Evolutionary conservation across 1,140 invertebrate genomes (phyloP), one percentile per base, ranked within the genome.

Genomic region (Scaptodrosophila lebanonensis): DNA sequence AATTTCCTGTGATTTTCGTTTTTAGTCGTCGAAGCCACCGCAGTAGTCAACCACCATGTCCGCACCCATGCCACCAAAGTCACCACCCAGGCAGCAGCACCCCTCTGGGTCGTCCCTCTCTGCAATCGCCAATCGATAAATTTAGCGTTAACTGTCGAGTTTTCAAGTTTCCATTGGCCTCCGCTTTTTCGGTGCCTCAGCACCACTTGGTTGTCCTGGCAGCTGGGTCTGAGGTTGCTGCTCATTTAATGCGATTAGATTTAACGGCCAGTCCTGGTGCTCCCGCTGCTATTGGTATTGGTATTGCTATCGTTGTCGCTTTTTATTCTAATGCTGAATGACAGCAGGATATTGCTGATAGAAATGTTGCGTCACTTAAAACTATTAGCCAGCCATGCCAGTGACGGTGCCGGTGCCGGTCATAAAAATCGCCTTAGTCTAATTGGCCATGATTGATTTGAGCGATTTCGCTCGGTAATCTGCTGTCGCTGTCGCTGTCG

Each of bases 111-210:
- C 27, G 57, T 52, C 68, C 43, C 51, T 54, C 52, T 64, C 70
- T 82, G 75, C 83, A 82, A 79, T 75, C 75, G 75, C 59, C 66
- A 79, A 79, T 79, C 75, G 75, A 79, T 82, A 82, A 82, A 79
- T 79, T 82, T 79, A n/a, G 75, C 75, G 75, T 82, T 82, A 69
- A 75, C 75, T 82, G 69, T 82, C 66, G 35, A 5, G 9, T 33
- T 16, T 27, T 3, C 13, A 1, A 30, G 25, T 45, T 29, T 45
- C 13, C 11, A 27, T 7, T 2, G 3, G 5, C 5, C 32, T 47
- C 7, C 7, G 50, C 22, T 35, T 29, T 47, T 65, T 62, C 8
- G 22, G 22, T 25, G 22, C n/a, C n/a, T n/a, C n/a, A n/a, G 22
- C 22, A 25, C 22, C 3, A 13, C 32, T 33, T 53, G 52, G 39